phyloP scores from a whole-genome alignment of 2,888 invertebrate species.

The Lepas anatifera region DNA sequence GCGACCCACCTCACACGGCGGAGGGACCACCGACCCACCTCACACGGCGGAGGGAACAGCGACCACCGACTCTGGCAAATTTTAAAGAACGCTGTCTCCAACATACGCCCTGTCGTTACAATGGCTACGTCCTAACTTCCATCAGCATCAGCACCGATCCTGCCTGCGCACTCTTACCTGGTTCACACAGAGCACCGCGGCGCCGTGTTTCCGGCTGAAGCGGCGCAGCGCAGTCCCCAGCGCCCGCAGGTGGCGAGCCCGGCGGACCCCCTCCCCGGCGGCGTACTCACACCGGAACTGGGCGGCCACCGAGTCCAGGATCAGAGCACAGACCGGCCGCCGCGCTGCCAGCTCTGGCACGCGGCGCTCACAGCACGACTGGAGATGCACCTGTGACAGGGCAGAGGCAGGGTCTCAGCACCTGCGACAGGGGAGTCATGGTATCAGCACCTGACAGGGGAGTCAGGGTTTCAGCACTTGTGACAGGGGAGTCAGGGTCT shows the following conservation, averaged over 20 bases:
- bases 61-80: too few relatives aligned
- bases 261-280: constrained; percentile 37
- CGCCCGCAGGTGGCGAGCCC: constrained; percentile 45
- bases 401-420: background rate
- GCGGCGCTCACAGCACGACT: constrained; percentile 41
- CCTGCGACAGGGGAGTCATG: too few relatives aligned
- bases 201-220: constrained; percentile 41
- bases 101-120: background rate
- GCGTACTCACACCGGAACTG: constrained; percentile 48
- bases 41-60: too few relatives aligned
- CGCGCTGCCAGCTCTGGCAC: constrained; percentile 42
- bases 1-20: too few relatives aligned
- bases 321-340: constrained; percentile 45
- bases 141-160: too few relatives aligned
- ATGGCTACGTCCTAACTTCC: too few relatives aligned
- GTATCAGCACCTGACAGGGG: too few relatives aligned
- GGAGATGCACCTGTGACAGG: constrained; percentile 41
- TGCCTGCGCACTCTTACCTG: too few relatives aligned
- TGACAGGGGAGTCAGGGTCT: too few relatives aligned
- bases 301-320: constrained; percentile 63
- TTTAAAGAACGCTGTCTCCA: too few relatives aligned
- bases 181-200: constrained; percentile 55
- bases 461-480: too few relatives aligned
- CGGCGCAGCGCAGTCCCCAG: constrained; percentile 45
- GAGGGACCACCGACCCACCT: too few relatives aligned